Base-by-base conservation (phyloP, 1,140 invertebrate genomes). In the Oscheius sp. region DNA sequence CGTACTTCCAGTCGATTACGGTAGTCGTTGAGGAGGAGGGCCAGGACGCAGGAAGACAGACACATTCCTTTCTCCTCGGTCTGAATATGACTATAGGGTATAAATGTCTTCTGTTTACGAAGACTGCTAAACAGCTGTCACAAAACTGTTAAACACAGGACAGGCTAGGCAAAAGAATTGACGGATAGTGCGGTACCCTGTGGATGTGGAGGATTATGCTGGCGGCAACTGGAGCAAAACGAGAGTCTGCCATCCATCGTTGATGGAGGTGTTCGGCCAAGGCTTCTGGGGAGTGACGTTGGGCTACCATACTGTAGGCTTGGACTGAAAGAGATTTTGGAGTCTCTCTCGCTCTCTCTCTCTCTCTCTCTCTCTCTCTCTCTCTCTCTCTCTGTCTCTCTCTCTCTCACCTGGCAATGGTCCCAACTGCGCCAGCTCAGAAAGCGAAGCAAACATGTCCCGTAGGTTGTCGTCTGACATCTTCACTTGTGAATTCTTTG, bases 11-110 rank as follows among this genome's bases (percentile, higher is more conserved):
- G 68, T 1, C 73, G 67, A 32, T 68, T 75, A 18, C 68, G 59
- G 52, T 71, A 75, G 68, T 75, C 73, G 61, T 73, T 75, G n/a
- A 75, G 68, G 7, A 75, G 26, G 28, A 75, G 46, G 49, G 73
- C 67, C 20, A 75, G 34, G 13, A 61, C 68, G 36, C 59, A 61
- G 1, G 73, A 75, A 3, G 73, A 69, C 18, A 72, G 29, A 0
- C 59, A 58, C 0, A 65, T 70, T 58, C 62, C 73, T 46, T 65
- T 49, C 26, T 38, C 36, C 4, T 70, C 68, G 3, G 63, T 45
- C 68, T 73, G 32, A 4, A 52, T 1, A 31, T 52, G 23, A 59
- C 31, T 42, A 45, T 18, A 18, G 18, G 23, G 18, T 45, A 45
- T 45, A 0, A 18, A 23, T 23, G 42, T 18, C 15, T 23, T 45